A percentile compares a stretch with the other conserved stretches of the same genome.
Evolutionary conservation across 2,888 invertebrate species (phyloP).

Genomic region (Chrysotoxum bicinctum): DNA sequence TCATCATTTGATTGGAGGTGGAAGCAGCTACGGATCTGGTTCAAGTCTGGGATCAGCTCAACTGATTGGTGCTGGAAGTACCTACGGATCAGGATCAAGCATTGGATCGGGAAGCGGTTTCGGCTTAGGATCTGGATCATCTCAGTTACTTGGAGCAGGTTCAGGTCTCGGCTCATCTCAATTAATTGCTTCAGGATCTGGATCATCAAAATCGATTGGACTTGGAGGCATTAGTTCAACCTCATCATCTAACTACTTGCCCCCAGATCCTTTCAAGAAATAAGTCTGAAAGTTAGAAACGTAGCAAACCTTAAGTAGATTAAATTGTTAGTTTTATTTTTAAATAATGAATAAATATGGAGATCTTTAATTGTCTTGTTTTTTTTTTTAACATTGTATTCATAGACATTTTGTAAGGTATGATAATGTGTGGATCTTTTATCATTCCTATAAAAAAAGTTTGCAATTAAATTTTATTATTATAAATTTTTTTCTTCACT

Average conservation of each 20-base stretch:
- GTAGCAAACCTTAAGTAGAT: neutral
- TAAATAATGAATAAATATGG: neutral
- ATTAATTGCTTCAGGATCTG: neutral
- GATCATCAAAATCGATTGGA: neutral
- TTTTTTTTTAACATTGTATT: too few relatives aligned
- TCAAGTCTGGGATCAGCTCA: constrained; percentile 4
- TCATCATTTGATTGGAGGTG: neutral
- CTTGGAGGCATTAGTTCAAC: neutral
- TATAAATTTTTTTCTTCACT: too few relatives aligned
- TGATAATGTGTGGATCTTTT: too few relatives aligned
- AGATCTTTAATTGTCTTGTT: neutral
- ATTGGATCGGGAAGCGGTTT: neutral
- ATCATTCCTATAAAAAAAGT: too few relatives aligned
- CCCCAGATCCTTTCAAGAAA: constrained; percentile 8
- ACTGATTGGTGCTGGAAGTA: neutral
- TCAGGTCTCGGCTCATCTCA: neutral
- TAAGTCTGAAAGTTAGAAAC: neutral
- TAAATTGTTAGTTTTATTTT: neutral
- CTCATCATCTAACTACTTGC: neutral
- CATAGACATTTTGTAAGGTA: too few relatives aligned
- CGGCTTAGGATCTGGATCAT: neutral
- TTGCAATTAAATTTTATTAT: too few relatives aligned
- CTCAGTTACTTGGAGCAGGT: neutral
- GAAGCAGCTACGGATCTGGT: constrained; percentile 4
- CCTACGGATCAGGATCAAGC: neutral